These are phyloP conservation scores for Plutella xylostella DNA, from an alignment of 2,888 invertebrate genomes.

Conservation along the genomic window DNA sequence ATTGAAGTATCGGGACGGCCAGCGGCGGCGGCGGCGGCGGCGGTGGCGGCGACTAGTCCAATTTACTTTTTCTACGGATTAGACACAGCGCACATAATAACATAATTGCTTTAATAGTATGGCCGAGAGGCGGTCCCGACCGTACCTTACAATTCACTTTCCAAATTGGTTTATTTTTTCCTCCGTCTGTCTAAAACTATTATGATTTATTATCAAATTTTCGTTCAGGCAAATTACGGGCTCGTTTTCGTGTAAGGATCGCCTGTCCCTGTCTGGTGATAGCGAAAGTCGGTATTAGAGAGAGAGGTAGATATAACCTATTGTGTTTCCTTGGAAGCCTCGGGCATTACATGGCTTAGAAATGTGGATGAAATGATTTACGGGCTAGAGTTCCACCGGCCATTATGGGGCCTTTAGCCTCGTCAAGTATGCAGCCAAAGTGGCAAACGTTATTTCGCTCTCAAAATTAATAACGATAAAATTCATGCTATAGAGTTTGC, in stretches of 20 bases:
- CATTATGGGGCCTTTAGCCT: too few relatives aligned
- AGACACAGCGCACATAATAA: constrained; percentile 70
- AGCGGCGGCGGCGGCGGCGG: constrained; percentile 66
- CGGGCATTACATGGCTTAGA: constrained; percentile 40
- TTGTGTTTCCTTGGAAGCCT: constrained; percentile 53
- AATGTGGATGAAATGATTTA: constrained; percentile 56
- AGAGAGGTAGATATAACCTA: constrained; percentile 40
- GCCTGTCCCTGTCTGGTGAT: constrained; percentile 44
- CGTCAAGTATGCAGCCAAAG: too few relatives aligned
- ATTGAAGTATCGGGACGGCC: constrained; percentile 44
- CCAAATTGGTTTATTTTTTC: constrained; percentile 68
- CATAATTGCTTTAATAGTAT: constrained; percentile 69
- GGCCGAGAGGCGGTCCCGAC: constrained; percentile 48
- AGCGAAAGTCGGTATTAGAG: constrained; percentile 23
- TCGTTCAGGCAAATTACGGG: constrained; percentile 66
- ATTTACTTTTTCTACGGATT: constrained; percentile 69
- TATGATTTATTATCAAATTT: constrained; percentile 69
- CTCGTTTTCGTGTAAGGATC: constrained; percentile 43
- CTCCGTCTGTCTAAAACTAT: constrained; percentile 65
- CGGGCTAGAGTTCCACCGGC: constrained; percentile 16
- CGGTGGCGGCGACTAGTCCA: constrained; percentile 66
- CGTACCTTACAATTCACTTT: constrained; percentile 69
- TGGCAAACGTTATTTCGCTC: too few relatives aligned
- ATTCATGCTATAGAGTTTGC: too few relatives aligned
- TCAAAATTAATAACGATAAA: too few relatives aligned